Evolutionary conservation across 2,888 invertebrate genomes (phyloP).

Genomic region (Diaphora mendica): DNA sequence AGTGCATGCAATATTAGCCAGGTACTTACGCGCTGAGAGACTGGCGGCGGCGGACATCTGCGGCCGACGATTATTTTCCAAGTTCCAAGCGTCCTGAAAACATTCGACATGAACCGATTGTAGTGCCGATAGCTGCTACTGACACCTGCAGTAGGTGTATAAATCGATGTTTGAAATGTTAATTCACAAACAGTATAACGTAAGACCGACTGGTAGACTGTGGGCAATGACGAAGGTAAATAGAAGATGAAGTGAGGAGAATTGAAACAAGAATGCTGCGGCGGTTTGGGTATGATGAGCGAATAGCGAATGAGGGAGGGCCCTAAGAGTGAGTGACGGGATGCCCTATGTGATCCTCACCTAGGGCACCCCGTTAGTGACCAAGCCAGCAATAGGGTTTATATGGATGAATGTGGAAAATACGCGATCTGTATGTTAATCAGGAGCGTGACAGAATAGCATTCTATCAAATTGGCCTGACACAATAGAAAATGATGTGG

Average conservation of each 20-base stretch:
- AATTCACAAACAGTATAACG: background rate
- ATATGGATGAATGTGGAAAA: background rate
- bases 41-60: conserved; percentile 90
- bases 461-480: background rate
- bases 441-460: background rate
- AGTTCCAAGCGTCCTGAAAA: conserved; percentile 78
- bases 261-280: background rate
- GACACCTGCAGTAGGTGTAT: background rate
- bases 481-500: no score
- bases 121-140: background rate
- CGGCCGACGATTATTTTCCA: conserved; percentile 75
- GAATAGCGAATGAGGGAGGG: background rate
- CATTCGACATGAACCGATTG: background rate
- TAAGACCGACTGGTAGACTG: background rate
- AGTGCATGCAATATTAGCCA: background rate
- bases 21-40: conserved; percentile 90
- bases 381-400: no score
- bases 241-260: background rate
- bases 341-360: no score
- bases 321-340: no score
- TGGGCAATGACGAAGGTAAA: background rate
- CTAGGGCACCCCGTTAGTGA: no score
- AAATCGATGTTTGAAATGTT: no score
- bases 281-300: background rate
- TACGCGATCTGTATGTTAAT: background rate